These are phyloP conservation scores for Ornithoptera priamus DNA, from an alignment of 2,888 invertebrate genomes.

Conservation along the genomic window DNA sequence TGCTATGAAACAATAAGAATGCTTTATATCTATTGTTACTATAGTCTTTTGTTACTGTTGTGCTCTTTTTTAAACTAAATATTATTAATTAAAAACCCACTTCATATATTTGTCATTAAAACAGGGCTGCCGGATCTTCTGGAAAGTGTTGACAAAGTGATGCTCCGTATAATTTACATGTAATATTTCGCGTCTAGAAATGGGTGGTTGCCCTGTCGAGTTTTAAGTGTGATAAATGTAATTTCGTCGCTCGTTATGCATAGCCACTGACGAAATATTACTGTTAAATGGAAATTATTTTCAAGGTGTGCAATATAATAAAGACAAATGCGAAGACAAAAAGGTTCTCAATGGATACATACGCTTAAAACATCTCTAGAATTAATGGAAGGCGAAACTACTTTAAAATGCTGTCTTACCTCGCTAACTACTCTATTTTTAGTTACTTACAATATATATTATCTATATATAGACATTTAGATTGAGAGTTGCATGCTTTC, in stretches of 20 bases:
- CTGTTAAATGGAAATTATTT: not conserved
- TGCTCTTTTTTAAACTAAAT: not conserved
- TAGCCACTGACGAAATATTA: constrained; percentile 15
- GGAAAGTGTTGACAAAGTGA: constrained; percentile 22
- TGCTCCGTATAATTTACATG: constrained; percentile 16
- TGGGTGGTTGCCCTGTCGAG: constrained; percentile 15
- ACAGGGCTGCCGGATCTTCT: not conserved
- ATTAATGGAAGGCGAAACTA: no score
- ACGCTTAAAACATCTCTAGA: no score
- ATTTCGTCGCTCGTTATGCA: constrained; percentile 15
- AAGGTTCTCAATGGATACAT: no score
- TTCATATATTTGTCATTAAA: not conserved
- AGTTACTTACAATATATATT: no score
- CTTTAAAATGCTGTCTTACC: no score
- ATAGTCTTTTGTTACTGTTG: not conserved
- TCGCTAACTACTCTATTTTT: no score
- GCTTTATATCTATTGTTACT: constrained; percentile 2
- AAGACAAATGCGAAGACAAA: not conserved
- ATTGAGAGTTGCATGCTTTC: no score
- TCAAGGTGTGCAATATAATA: not conserved
- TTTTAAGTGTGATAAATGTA: constrained; percentile 24
- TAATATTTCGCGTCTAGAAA: constrained; percentile 12
- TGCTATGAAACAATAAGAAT: not conserved
- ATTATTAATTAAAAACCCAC: constrained; percentile 1
- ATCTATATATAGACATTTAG: no score